phyloP scores from a whole-genome alignment of 2,888 invertebrate genomes.

The Chamaedrilus cognettii region DNA sequence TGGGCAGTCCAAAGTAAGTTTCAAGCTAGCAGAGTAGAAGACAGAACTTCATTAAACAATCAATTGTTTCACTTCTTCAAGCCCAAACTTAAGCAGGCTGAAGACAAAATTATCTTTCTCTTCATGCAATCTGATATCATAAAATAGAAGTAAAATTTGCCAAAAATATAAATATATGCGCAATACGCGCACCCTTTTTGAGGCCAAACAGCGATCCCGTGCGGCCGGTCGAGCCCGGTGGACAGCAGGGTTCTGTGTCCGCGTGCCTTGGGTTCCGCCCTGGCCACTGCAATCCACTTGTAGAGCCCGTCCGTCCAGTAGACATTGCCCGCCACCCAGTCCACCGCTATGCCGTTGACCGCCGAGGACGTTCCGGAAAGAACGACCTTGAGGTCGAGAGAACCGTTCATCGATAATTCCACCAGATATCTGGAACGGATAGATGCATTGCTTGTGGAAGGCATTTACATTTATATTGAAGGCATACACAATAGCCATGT shows the following conservation, averaged over 20 bases:
- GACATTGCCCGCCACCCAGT: constrained; percentile 50
- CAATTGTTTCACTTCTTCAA: too few relatives aligned
- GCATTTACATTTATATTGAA: too few relatives aligned
- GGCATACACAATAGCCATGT: too few relatives aligned
- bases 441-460: too few relatives aligned
- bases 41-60: too few relatives aligned
- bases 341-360: constrained; percentile 50
- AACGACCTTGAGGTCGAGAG: constrained; percentile 37
- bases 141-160: too few relatives aligned
- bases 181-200: constrained; percentile 53
- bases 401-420: constrained; percentile 25
- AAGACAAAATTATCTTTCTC: too few relatives aligned
- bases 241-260: constrained; percentile 15
- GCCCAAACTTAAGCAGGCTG: too few relatives aligned
- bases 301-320: constrained; percentile 54
- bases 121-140: too few relatives aligned
- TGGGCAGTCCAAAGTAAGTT: too few relatives aligned
- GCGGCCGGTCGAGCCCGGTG: constrained; percentile 45
- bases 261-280: constrained; percentile 22
- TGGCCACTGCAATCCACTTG: constrained; percentile 52
- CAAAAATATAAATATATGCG: too few relatives aligned
- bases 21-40: too few relatives aligned
- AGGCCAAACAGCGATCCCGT: constrained; percentile 51
- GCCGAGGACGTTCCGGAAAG: constrained; percentile 49
- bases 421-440: constrained; percentile 22